These are phyloP conservation scores for Fringilla coelebs DNA, from an alignment of 2,797 vertebrate genomes.

Conservation along the genomic window DNA sequence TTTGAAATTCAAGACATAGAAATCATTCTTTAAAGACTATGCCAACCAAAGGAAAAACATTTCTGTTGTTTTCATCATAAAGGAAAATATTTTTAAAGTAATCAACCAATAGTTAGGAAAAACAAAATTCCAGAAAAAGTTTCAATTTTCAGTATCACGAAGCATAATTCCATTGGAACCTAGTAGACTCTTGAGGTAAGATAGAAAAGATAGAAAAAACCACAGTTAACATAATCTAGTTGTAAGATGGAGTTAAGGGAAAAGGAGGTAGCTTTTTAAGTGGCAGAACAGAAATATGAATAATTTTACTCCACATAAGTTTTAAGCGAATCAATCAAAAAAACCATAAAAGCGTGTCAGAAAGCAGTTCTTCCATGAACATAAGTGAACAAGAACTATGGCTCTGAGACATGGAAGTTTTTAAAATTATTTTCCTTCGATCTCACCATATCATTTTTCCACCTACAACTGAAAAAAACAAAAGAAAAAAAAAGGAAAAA, in stretches of 20 bases:
- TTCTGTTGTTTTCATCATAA: background rate
- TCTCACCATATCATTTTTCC: background rate
- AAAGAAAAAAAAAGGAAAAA: background rate
- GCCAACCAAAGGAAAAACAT: background rate
- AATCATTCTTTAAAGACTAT: background rate
- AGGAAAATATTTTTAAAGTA: background rate
- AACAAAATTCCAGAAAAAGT: background rate
- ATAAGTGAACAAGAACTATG: background rate
- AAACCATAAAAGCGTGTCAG: background rate
- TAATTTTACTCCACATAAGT: background rate
- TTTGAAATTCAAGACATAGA: background rate
- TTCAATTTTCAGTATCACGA: background rate
- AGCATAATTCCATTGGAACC: background rate
- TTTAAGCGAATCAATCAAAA: background rate
- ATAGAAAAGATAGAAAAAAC: background rate
- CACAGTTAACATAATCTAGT: background rate
- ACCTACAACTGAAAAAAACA: background rate
- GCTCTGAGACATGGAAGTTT: background rate
- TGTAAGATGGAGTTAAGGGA: background rate
- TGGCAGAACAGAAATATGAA: background rate
- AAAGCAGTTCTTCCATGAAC: background rate
- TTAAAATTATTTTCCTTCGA: background rate
- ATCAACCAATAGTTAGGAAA: background rate
- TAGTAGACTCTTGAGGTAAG: background rate
- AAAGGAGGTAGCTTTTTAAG: background rate